Evolutionary conservation across 2,797 vertebrate species (phyloP), one percentile per base, ranked within the genome.

Genomic region (Poecilia picta): DNA sequence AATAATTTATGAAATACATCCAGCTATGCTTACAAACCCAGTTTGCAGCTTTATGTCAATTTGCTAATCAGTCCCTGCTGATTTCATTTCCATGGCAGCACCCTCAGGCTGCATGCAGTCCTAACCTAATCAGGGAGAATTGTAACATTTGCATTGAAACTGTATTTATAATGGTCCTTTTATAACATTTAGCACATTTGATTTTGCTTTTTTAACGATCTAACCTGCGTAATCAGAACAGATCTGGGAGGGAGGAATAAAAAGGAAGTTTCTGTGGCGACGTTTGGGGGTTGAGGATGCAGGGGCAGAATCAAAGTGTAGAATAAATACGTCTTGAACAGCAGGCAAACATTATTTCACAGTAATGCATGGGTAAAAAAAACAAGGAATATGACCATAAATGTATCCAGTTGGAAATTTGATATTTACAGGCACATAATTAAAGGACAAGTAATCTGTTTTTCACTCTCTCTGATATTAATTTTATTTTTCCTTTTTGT

Each of bases 291-390:
- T 82, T 78, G 75, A 15, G 76, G 75, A 75, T 74, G 55, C 68
- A 15, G 15, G 62, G 18, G 80, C 53, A 53, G 72, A 81, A 59
- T 81, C 41, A 45, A 75, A 75, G 59, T 33, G 66, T 78, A 75
- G 79, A 84, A 80, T 75, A 81, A 83, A 85, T 78, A 72, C 31
- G 70, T 88, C 76, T 75, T 47, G 78, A 73, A 73, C 84, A 81
- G 85, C 84, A 89, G 77, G 86, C 74, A 81, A 76, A 77, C 79
- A 1, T 81, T 75, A 0, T 81, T 81, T 71, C 59, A 82, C 82
- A 75, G n/a, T 84, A 74, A 82, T 89, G 83, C 72, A 90, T 88
- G 33, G 45, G 18, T 23, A 55, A 62, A 28, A 4, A 16, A 59
- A 64, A 36, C 13, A 36, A 1, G 1, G 3, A 72, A 73, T 66